Evolutionary conservation across 2,888 invertebrate species (phyloP), one percentile per base, ranked within the genome.

Genomic region (Cephalotes varians): DNA sequence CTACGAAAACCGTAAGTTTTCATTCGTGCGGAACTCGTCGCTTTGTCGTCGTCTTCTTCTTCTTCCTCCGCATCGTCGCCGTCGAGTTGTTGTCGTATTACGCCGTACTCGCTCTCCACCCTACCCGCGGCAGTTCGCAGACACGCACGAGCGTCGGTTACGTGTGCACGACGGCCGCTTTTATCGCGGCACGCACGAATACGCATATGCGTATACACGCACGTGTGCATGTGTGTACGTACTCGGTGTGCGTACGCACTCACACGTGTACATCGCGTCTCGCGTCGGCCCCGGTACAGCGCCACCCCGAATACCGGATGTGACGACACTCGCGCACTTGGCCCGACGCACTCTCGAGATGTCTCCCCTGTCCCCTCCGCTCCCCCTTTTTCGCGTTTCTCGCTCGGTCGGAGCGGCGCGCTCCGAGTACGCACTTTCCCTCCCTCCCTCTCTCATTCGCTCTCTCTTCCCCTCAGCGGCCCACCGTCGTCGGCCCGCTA

Each of bases 311-410:
- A 88, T 91, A 90, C 92, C 92, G 92, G 92, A 92, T 91, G 91
- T 92, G 92, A 92, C 91, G 92, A 92, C 92, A 91, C 91, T 92
- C 92, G 88, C 90, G 91, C 91, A 92, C 91, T 92, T 92, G 92
- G 91, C 92, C 92, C 90, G 90, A 91, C 91, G 87, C 89, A 90
- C 90, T 90, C 91, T 90, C 84, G 85, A 89, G 90, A 87, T 87
- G 84, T 31, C 49, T 44, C 67, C n/a, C 40, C 31, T 74, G 82
- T 82, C 87, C 81, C 86, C 72, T 40, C 28, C 21, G 44, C 3
- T 15, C 18, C 28, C 62, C 54, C 64, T 54, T 47, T 76, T 71
- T 84, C 72, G 67, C 81, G 77, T 80, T 47, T 58, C 81, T 67
- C 73, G 40, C 37, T 62, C 62, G 56, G 31, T 44, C 31, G 56